Evolutionary conservation across 2,888 invertebrate genomes (phyloP).

Genomic region (Lithophane ornitopus): DNA sequence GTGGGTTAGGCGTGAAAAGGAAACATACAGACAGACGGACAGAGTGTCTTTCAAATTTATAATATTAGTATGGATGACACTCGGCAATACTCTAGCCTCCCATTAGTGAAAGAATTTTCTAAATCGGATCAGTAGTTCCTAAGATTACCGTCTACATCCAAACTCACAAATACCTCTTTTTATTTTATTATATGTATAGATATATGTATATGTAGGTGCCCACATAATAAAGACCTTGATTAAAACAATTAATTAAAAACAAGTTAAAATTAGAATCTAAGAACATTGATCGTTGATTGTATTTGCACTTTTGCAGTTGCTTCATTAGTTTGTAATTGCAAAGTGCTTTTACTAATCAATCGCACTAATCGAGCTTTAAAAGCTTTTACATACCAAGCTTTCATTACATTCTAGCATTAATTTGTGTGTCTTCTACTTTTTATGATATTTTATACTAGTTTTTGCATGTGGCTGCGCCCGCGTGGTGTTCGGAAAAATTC

Average conservation of each 20-base stretch:
- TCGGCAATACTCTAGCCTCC: background rate
- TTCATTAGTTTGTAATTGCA: constrained; percentile 40
- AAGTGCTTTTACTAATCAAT: constrained; percentile 45
- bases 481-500: too few relatives aligned
- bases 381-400: constrained; percentile 22
- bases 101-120: background rate
- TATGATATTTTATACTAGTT: background rate
- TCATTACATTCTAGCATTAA: constrained; percentile 10
- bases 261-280: constrained; percentile 9
- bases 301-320: constrained; percentile 28
- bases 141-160: background rate
- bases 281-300: constrained; percentile 16
- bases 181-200: background rate
- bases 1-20: too few relatives aligned
- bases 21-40: too few relatives aligned
- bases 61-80: too few relatives aligned
- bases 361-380: constrained; percentile 47
- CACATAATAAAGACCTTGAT: background rate
- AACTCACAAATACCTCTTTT: background rate
- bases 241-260: constrained; percentile 12
- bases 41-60: too few relatives aligned
- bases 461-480: too few relatives aligned
- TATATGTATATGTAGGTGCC: too few relatives aligned
- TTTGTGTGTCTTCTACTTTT: background rate
- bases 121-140: background rate